Evolutionary conservation across 2,113 vertebrate species (phyloP).

Genomic region (Pithys albifrons): DNA sequence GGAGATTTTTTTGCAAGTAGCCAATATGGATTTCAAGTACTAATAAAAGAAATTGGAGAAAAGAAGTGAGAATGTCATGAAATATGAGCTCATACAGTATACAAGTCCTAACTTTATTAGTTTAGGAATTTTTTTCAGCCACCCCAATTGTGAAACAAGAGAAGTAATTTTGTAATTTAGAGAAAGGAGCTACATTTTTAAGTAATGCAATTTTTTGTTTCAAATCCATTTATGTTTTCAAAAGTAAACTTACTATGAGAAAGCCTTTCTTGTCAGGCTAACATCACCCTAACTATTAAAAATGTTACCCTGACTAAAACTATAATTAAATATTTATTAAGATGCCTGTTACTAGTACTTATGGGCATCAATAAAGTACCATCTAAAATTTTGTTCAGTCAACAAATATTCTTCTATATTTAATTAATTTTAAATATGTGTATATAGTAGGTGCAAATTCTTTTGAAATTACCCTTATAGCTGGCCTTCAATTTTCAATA

Average conservation of each 20-base stretch:
- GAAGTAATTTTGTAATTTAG: neutral
- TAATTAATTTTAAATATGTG: neutral
- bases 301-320: neutral
- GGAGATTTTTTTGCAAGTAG: fast-evolving
- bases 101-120: neutral
- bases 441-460: neutral
- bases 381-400: neutral
- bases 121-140: neutral
- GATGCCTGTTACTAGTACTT: neutral
- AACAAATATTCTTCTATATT: neutral
- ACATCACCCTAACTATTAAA: neutral
- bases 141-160: neutral
- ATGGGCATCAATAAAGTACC: neutral
- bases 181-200: neutral
- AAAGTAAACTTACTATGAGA: neutral
- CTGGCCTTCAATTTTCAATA: neutral
- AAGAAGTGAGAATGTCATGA: neutral
- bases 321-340: slow-evolving; percentile 7
- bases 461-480: slow-evolving; percentile 6
- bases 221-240: neutral
- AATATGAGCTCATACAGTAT: neutral
- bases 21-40: neutral
- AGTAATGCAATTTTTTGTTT: neutral
- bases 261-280: neutral
- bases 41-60: neutral